Percentiles rank a stretch among this genome's conserved stretches.
Conservation (phyloP, 2,113 vertebrate species). For the Seriola quinqueradiata region DNA sequence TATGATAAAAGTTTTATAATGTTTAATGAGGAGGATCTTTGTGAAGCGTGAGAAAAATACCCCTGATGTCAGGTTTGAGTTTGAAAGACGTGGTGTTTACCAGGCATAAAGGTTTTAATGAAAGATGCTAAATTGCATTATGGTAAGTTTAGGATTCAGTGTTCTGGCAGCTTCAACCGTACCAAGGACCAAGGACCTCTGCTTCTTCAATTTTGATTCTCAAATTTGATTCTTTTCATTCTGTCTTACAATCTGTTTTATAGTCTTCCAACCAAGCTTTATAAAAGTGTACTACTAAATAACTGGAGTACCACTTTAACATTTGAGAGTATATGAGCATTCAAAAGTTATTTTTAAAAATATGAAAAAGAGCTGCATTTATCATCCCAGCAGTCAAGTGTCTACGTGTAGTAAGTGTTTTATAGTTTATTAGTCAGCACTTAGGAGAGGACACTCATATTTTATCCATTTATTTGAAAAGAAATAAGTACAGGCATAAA, state of each 20-base stretch:
- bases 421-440: background rate
- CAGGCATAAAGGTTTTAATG: background rate
- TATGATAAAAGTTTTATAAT: background rate
- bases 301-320: too few species aligned
- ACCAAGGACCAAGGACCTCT: background rate
- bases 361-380: background rate
- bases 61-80: background rate
- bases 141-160: background rate
- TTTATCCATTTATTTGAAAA: slow-evolving; percentile 60
- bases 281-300: background rate
- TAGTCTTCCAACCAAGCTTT: background rate
- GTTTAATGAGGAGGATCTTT: background rate
- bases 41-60: background rate
- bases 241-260: background rate
- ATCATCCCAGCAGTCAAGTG: background rate
- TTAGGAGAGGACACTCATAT: background rate
- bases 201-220: too few species aligned
- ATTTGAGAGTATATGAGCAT: too few species aligned
- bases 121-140: background rate
- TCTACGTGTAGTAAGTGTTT: background rate
- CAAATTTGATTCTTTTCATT: too few species aligned
- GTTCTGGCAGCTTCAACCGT: background rate
- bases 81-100: background rate
- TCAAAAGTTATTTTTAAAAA: background rate
- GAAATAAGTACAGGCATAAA: slow-evolving; percentile 24